Evolutionary conservation across 2,113 vertebrate genomes (phyloP).

Genomic region (Ceyx cyanopectus): DNA sequence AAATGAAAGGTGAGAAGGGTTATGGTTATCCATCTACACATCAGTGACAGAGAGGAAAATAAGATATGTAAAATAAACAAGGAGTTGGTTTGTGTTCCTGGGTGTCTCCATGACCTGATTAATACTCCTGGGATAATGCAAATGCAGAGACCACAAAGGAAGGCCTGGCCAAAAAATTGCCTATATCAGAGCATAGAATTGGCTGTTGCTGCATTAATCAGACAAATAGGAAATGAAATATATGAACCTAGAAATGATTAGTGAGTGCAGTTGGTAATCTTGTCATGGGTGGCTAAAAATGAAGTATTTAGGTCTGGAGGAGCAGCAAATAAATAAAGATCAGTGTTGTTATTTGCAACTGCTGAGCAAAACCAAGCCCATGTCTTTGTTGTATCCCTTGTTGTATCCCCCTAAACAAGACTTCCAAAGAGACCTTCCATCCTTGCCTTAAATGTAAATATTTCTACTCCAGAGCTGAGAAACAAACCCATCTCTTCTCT

Average conservation of each 20-base stretch:
- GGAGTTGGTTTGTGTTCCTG: slow-evolving; percentile 33
- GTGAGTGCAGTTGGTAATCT: not conserved
- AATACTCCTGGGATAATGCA: slow-evolving; percentile 40
- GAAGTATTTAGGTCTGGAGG: not conserved
- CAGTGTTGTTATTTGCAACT: not conserved
- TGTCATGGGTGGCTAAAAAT: not conserved
- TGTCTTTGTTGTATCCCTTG: not conserved
- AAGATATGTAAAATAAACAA: not conserved
- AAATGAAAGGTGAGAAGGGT: not conserved
- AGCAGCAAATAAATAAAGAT: not conserved
- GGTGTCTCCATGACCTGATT: slow-evolving; percentile 46
- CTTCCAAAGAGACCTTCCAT: not conserved
- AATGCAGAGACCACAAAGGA: slow-evolving; percentile 15
- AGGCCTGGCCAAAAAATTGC: not conserved
- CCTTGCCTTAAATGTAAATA: not conserved
- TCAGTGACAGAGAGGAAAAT: not conserved
- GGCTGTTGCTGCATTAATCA: not conserved
- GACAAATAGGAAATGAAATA: not conserved
- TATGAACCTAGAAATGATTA: not conserved
- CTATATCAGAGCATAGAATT: not conserved
- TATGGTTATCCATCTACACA: not conserved
- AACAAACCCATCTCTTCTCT: not conserved
- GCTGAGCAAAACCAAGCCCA: not conserved
- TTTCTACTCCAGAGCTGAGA: not conserved
- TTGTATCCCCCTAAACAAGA: not conserved